Base-by-base conservation (phyloP, 1,140 invertebrate genomes). In the Halyomorpha halys region DNA sequence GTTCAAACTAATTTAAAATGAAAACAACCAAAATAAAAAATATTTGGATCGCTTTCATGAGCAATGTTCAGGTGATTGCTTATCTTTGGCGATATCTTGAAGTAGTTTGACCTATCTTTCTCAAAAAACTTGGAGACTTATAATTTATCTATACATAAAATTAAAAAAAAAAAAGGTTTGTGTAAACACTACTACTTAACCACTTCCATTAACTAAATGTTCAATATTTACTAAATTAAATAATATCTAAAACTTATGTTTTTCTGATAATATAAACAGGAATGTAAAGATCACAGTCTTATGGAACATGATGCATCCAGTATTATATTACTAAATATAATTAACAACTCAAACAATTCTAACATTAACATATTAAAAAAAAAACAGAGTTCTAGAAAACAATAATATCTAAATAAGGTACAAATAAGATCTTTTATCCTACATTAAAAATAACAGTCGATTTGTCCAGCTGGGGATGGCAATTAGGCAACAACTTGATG, bases 321-420 rank as follows among this genome's bases (percentile, higher is more conserved):
- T 23, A 56, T 16, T 56, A 23, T 56, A 18, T 49, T 19, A 56
- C 23, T 5, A 23, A 56, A 56, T 23, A 23, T 16, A 23, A 56
- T 56, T 56, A 56, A 25, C 53, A 56, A 56, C 18, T 56, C 3
- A 56, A 25, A 56, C 15, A 56, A 25, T 56, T 21, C 18, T 25
- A 39, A 39, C 34, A 39, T 39, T 39, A 39, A 39, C 11, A 39
- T 39, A 39, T 39, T 11, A 11, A 39, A 39, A 39, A 39, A 49
- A 56, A 16, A 56, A 23, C 1, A 19, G 19, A 23, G 15, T 23
- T 27, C 53, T 56, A 27, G 34, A 56, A 56, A 56, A n/a, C n/a
- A n/a, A 25, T 56, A 49, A 56, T 56, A 56, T 56, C 53, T 56
- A 56, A 56, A 25, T 23, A 56, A 56, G 53, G 53, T 56, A 56